Base-by-base conservation (phyloP, 2,797 vertebrate species). In the Micrastur ruficollis region DNA sequence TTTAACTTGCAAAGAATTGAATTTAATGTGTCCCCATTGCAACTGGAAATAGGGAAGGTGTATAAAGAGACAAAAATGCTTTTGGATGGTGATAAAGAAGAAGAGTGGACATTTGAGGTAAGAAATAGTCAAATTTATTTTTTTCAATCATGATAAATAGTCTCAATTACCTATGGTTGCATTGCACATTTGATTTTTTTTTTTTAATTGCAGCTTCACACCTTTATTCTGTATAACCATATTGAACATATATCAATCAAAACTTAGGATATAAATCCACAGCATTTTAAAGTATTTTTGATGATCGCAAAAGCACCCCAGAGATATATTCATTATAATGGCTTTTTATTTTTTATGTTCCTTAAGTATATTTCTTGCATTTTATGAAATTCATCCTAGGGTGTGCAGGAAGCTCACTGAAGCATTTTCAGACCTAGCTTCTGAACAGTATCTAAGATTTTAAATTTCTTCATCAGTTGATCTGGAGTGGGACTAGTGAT, bases 1-100 rank as follows among this genome's bases (percentile, higher is more conserved):
- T 99, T 99, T 95, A 98, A 99, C 91, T 98, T 99, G 81, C 99
- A 99, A 93, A 98, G 99, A 94, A 98, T 98, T 96, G 99, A 99
- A 98, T 99, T 99, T 97, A 98, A 98, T 95, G 98, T 99, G 61
- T 97, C 98, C 2, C 97, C 99, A 15, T 97, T 98, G 89, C 96
- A 98, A 12, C 97, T 99, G 96, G 96, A 98, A 84, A 96, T 98
- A 93, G 98, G 97, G 25, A 97, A 90, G 38, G 98, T 98, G 11
- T 98, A 98, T 96, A 97, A 97, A 61, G 98, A 98, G 89, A 99
- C 99, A 93, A 98, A 95, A 93, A 99, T 99, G 98, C 97, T 98
- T 96, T 97, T 99, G 87, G 99, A 99, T 95, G 98, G 98, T 47
- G 98, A 99, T 86, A 97, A 98, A 95, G 98, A 99, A 83, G 98